Base-by-base conservation (phyloP, 2,888 invertebrate genomes). In the Periphyllus acericola region DNA sequence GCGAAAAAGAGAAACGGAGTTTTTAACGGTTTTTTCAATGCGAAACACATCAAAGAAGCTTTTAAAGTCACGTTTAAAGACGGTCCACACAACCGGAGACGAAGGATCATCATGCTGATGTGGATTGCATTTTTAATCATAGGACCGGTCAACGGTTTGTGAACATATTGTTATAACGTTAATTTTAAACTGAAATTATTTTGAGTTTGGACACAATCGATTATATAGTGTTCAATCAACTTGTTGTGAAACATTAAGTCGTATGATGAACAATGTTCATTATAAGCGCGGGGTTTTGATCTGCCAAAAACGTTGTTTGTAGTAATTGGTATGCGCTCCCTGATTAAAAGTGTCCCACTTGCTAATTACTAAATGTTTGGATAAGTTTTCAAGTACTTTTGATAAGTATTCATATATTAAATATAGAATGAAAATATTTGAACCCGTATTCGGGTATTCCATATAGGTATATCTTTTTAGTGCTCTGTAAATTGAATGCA, bases 101-200 rank as follows among this genome's bases (percentile, higher is more conserved):
- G 94, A 90, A 93, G 96, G 89, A 96, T 96, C 78, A 93, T 95
- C 90, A 94, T 96, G 92, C 93, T 96, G 46, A 96, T 96, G 93
- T 92, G 96, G 89, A 95, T 96, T 36, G 94, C 96, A n/a, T 96
- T 96, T 93, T 96, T 96, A 75, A 95, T 96, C 89, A 96, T 96
- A 90, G 96, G 96, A 88, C 96, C 96, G 0, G 93, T 96, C 92
- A 96, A 96, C 91, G 96, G 96, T 96, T 91, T 94, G 94, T 72
- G 11, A 3, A 52, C 6, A 3, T 46, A 46, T 46, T 32, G 11
- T 72, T 71, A 60, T 60, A 21, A 60, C 3, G 3, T 60, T n/a
- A 46, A 46, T 4, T 60, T 60, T 60, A 25, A 19, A 25, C 25
- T 60, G 6, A 25, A 60, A 60, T 25, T 1, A 0, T 60, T 25